phyloP scores from a whole-genome alignment of 2,888 invertebrate species.

The Sepiola atlantica region DNA sequence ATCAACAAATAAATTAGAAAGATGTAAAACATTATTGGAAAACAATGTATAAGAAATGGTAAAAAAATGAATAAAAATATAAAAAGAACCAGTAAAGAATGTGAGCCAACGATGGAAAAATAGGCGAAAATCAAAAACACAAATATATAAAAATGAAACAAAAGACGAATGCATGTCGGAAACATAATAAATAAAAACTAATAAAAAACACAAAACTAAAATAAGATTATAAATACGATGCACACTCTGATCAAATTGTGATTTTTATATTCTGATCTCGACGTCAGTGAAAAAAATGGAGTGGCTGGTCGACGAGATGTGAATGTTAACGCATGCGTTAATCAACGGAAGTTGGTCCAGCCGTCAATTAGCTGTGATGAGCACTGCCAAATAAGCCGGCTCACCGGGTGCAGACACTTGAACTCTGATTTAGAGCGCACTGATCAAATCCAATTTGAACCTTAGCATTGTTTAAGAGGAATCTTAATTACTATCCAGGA shows the following conservation, averaged over 20 bases:
- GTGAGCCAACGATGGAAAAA: too few species aligned
- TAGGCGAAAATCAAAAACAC: too few species aligned
- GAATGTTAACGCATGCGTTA: neutral
- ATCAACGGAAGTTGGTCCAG: neutral
- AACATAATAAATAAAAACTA: too few species aligned
- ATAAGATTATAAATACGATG: too few species aligned
- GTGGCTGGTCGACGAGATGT: neutral
- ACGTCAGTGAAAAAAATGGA: neutral
- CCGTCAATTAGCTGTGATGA: neutral
- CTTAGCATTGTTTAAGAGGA: neutral
- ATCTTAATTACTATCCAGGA: neutral
- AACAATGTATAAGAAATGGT: too few species aligned
- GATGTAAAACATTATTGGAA: too few species aligned
- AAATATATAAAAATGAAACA: too few species aligned
- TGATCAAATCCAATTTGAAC: neutral
- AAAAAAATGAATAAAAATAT: too few species aligned
- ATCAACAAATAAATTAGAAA: too few species aligned
- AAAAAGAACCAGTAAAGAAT: too few species aligned
- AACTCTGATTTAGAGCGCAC: neutral
- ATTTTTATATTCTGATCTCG: neutral
- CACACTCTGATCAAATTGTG: neutral
- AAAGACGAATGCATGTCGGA: too few species aligned
- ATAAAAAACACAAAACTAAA: too few species aligned
- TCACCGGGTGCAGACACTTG: neutral
- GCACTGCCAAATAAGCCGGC: neutral